Base-by-base conservation (phyloP, 1,140 invertebrate species). In the Caenorhabditis brenneri region DNA sequence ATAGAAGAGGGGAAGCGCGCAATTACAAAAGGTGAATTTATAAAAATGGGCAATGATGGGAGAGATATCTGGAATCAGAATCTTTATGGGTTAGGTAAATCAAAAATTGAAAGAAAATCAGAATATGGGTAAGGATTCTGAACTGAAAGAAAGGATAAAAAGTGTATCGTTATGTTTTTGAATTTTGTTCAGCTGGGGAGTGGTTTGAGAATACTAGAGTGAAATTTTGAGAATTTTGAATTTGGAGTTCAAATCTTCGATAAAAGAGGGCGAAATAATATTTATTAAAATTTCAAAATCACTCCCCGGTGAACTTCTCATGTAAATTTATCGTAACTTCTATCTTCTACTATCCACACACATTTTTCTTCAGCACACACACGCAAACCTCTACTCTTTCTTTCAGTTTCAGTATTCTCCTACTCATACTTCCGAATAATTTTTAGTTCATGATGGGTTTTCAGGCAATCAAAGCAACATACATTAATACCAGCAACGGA, bases 381-480 rank as follows among this genome's bases (percentile, higher is more conserved):
- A 29, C 65, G 46, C 65, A 33, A 4, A 27, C 0, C 1, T 51
- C 48, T 31, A 80, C 79, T 80, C 51, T 80, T 80, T 80, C 46
- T 80, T 80, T 80, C 51, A 53, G 79, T 53, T 51, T 51, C 78
- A 79, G 51, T 39, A 19, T 80, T 51, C 51, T 58, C 53, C 51
- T 80, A 55, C 48, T n/a, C 93, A 90, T 65, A 91, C 16, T 74
- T 74, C 6, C 24, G 4, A 16, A 46, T 7, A 3, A 42, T 46
- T 0, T 39, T 6, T 3, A 42, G 36, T 46, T 27, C 36, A 74
- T 65, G 36, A 10, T 36, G n/a, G 22, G 6, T 42, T 46, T 74
- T 42, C n/a, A 74, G 65, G 15, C 65, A 39, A 42, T 74, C 65
- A 74, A 74, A 74, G 65, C 65, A 74, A 74, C 65, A 74, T 74